Evolutionary conservation across 2,113 vertebrate genomes (phyloP).

Genomic region (Antennarius striatus): DNA sequence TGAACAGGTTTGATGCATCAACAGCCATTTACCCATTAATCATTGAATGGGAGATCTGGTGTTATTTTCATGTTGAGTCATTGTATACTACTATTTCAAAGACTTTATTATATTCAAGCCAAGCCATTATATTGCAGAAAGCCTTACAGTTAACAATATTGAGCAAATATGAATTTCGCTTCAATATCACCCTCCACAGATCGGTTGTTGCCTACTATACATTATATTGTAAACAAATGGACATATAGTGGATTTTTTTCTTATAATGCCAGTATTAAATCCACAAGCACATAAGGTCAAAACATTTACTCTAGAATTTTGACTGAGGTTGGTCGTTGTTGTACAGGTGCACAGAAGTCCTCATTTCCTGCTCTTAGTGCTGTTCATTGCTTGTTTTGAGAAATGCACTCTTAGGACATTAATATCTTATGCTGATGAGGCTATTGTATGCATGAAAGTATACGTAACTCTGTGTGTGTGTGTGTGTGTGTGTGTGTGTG

Average conservation of each 20-base stretch:
- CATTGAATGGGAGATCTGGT: background rate
- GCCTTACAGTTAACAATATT: too few species aligned
- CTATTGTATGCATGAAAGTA: constrained; percentile 7
- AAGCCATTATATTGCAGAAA: too few species aligned
- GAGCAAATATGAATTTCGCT: too few species aligned
- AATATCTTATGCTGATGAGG: constrained; percentile 16
- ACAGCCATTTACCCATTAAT: background rate
- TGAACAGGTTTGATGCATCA: too few species aligned
- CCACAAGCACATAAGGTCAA: too few species aligned
- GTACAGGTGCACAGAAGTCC: background rate
- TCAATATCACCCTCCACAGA: too few species aligned
- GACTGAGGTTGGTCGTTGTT: constrained; percentile 3
- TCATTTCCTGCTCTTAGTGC: background rate
- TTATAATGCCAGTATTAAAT: too few species aligned
- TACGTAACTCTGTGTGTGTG: background rate
- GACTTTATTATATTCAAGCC: too few species aligned
- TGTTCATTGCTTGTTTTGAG: constrained; percentile 21
- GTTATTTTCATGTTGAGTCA: background rate
- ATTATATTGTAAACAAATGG: too few species aligned
- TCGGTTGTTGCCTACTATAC: too few species aligned
- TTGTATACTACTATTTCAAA: too few species aligned
- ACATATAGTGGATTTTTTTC: too few species aligned
- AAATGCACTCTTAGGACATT: constrained; percentile 7
- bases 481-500: constrained; percentile 6
- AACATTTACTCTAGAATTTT: background rate